Percentiles rank a stretch among this genome's conserved stretches.
phyloP scores from a whole-genome alignment of 1,140 invertebrate species.

The Zaprionus kolodkinae region DNA sequence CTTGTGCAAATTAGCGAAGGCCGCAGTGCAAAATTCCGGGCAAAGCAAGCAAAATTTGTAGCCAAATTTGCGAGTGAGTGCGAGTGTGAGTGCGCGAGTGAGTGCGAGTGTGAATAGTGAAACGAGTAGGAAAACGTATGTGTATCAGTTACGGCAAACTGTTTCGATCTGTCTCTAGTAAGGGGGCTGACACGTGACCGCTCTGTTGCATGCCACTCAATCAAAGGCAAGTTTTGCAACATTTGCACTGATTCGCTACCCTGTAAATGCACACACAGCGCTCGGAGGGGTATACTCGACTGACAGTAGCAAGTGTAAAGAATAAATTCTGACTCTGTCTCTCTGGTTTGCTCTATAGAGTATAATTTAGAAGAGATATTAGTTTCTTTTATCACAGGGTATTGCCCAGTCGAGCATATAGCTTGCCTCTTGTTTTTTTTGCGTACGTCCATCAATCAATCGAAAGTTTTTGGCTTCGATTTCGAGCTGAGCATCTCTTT shows the following conservation, averaged over 20 bases:
- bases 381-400: neutral
- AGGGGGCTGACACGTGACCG: constrained; percentile 17
- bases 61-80: neutral
- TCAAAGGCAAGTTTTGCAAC: constrained; percentile 39
- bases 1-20: constrained; percentile 57
- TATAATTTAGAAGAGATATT: neutral
- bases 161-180: neutral
- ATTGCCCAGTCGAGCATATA: neutral
- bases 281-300: neutral
- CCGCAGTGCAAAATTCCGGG: neutral
- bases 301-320: neutral
- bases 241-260: constrained; percentile 19
- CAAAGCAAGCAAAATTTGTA: constrained; percentile 6
- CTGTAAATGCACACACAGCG: neutral
- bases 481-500: constrained; percentile 35
- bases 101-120: constrained; percentile 5
- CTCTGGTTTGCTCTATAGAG: neutral
- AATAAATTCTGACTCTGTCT: neutral
- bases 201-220: constrained; percentile 50
- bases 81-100: neutral
- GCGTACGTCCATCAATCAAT: constrained; percentile 61
- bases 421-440: neutral
- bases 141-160: constrained; percentile 24
- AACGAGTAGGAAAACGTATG: neutral
- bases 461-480: constrained; percentile 52